A percentile compares a stretch with the other conserved stretches of the same genome.
phyloP scores from a whole-genome alignment of 2,888 invertebrate genomes.

The Ceraclea dissimilis region DNA sequence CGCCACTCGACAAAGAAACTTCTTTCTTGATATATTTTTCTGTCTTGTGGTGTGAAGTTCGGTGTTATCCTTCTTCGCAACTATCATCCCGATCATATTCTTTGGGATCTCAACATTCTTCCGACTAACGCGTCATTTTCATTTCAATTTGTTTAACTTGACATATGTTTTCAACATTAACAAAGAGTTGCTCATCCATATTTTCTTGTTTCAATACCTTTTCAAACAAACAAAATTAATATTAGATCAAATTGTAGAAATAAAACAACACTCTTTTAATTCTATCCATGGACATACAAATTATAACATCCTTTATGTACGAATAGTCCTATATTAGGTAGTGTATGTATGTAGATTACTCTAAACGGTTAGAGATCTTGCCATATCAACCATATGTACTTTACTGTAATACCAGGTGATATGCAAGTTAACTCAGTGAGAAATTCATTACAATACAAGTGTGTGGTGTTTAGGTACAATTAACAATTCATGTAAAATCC shows the following conservation, averaged over 20 bases:
- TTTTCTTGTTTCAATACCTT: constrained; percentile 79
- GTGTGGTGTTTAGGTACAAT: too few relatives aligned
- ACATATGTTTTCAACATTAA: constrained; percentile 41
- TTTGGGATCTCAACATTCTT: constrained; percentile 37
- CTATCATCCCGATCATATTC: constrained; percentile 39
- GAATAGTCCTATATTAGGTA: too few relatives aligned
- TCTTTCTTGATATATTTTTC: constrained; percentile 24
- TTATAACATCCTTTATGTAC: too few relatives aligned
- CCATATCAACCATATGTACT: too few relatives aligned
- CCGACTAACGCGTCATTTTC: constrained; percentile 31
- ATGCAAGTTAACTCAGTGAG: too few relatives aligned
- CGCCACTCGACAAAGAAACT: constrained; percentile 22
- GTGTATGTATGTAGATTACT: too few relatives aligned
- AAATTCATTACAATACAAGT: too few relatives aligned
- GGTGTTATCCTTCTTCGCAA: constrained; percentile 3
- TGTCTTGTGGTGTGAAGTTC: constrained; percentile 23
- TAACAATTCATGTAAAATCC: too few relatives aligned
- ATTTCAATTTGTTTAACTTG: constrained; percentile 32
- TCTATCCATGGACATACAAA: too few relatives aligned
- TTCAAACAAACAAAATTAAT: constrained; percentile 72
- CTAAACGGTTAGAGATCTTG: too few relatives aligned
- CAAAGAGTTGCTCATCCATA: constrained; percentile 64
- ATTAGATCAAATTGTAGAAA: constrained; percentile 47
- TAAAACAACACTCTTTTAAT: constrained; percentile 30
- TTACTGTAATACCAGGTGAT: too few relatives aligned